These are phyloP conservation scores for Acanthiza pusilla DNA, from an alignment of 2,797 vertebrate species.

Conservation along the genomic window DNA sequence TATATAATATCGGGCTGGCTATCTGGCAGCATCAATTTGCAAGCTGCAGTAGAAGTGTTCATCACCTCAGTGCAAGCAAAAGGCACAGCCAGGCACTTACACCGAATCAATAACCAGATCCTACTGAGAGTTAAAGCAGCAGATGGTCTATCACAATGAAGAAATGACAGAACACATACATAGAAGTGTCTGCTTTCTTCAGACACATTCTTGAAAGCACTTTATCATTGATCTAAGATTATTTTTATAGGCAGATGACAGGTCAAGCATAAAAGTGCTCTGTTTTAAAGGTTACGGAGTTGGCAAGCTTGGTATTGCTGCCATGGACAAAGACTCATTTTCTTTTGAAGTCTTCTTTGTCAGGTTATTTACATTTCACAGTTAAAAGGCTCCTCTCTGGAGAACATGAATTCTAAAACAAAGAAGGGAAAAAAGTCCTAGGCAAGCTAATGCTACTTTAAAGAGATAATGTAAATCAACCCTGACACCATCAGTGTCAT, in stretches of 20 bases:
- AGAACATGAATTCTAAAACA: slow-evolving; percentile 41
- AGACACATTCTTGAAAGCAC: slow-evolving; percentile 57
- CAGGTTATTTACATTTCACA: slow-evolving; percentile 56
- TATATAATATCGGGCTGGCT: not conserved
- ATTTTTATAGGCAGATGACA: slow-evolving; percentile 63
- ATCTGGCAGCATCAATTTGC: slow-evolving; percentile 30
- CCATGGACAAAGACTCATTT: slow-evolving; percentile 30
- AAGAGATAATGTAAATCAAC: slow-evolving; percentile 55
- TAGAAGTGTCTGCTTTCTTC: slow-evolving; percentile 42
- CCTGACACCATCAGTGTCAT: slow-evolving; percentile 21
- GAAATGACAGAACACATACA: slow-evolving; percentile 29
- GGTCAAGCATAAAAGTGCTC: slow-evolving; percentile 47
- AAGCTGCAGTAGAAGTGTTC: slow-evolving; percentile 34
- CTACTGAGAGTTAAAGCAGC: slow-evolving; percentile 27
- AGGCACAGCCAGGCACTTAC: slow-evolving; percentile 1
- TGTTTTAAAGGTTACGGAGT: slow-evolving; percentile 61
- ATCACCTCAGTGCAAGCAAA: not conserved
- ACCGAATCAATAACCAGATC: not conserved
- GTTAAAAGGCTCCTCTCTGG: slow-evolving; percentile 47
- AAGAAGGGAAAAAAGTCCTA: slow-evolving; percentile 2
- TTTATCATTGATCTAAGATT: slow-evolving; percentile 45
- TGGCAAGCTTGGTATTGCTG: slow-evolving; percentile 49
- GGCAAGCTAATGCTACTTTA: slow-evolving; percentile 39
- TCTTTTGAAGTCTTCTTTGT: slow-evolving; percentile 60
- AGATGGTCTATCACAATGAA: slow-evolving; percentile 38